These are phyloP conservation scores for Leptinotarsa rubiginosa DNA, from an alignment of 2,888 invertebrate species.

Conservation along the genomic window DNA sequence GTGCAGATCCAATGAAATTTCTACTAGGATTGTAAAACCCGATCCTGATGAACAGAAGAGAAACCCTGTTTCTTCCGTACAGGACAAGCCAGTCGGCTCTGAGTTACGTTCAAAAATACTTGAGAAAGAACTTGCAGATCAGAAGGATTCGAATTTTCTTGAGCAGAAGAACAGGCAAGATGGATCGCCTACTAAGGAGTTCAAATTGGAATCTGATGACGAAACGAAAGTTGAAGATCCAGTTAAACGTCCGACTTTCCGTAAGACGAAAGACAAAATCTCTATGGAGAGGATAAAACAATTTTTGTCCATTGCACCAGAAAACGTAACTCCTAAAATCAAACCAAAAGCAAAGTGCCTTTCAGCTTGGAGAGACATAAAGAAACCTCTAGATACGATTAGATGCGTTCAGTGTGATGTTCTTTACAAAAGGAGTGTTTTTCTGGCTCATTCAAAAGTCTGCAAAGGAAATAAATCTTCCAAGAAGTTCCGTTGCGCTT, in stretches of 20 bases:
- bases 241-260: not conserved
- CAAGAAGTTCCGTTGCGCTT: conserved; percentile 17
- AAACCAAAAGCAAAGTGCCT: conserved; percentile 53
- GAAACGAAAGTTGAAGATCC: not conserved
- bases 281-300: conserved; percentile 53
- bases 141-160: too few relatives aligned
- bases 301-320: conserved; percentile 58
- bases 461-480: conserved; percentile 22
- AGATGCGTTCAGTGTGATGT: conserved; percentile 59
- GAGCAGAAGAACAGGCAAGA: not conserved
- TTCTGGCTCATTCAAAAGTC: conserved; percentile 22
- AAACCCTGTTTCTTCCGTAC: not conserved
- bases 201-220: conserved; percentile 4
- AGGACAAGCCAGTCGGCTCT: not conserved
- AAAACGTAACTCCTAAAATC: conserved; percentile 49
- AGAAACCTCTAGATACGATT: conserved; percentile 58
- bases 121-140: too few relatives aligned
- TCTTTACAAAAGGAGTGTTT: conserved; percentile 53
- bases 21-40: not conserved
- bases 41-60: not conserved
- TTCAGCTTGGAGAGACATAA: conserved; percentile 50
- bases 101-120: not conserved
- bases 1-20: not conserved
- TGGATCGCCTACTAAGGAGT: not conserved
- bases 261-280: conserved; percentile 22